Evolutionary conservation across 2,888 invertebrate genomes (phyloP).

Genomic region (Mechanitis messenoides): DNA sequence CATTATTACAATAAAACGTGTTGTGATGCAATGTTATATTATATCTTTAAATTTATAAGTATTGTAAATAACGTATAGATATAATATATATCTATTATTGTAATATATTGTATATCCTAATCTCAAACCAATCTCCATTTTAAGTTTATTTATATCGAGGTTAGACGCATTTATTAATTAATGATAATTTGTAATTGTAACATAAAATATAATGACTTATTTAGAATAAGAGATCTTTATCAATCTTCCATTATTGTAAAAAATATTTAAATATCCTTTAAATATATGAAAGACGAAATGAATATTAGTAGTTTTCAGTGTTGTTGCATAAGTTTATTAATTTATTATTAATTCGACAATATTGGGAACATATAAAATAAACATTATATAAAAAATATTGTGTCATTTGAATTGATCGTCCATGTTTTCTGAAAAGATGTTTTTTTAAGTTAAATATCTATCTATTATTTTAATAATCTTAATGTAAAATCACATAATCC

Average conservation of each 20-base stretch:
- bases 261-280: too few relatives aligned
- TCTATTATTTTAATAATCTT: too few relatives aligned
- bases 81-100: not conserved
- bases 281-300: not conserved
- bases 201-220: too few relatives aligned
- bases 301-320: not conserved
- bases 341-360: constrained; percentile 17
- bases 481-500: too few relatives aligned
- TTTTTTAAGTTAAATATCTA: too few relatives aligned
- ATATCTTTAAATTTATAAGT: constrained; percentile 1
- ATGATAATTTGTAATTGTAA: too few relatives aligned
- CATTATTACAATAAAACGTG: not conserved
- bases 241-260: too few relatives aligned
- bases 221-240: too few relatives aligned
- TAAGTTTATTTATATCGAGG: too few relatives aligned
- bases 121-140: not conserved
- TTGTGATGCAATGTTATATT: not conserved
- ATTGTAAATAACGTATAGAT: not conserved
- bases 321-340: constrained; percentile 8
- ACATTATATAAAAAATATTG: constrained; percentile 7
- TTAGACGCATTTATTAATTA: too few relatives aligned
- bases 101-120: not conserved
- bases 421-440: too few relatives aligned
- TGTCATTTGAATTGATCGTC: not conserved
- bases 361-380: constrained; percentile 15